Evolutionary conservation across 2,888 invertebrate species (phyloP), one percentile per base, ranked within the genome.

Genomic region (Charanyca ferruginea): DNA sequence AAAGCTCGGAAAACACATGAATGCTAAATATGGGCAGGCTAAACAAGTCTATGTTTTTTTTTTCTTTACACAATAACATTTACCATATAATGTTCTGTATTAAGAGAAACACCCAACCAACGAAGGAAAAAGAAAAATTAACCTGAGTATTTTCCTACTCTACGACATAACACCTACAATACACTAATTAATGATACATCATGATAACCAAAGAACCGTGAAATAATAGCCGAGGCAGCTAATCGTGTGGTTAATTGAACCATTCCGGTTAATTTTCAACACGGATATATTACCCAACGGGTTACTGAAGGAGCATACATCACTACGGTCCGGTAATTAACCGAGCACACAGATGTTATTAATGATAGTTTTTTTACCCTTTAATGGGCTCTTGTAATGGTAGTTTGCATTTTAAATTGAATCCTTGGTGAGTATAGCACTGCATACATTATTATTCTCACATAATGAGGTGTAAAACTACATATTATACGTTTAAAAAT

Each of bases 191-290:
- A 65, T 57, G 70, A 70, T 68, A 58, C 25, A 62, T 57, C 68
- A 73, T 52, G 73, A 73, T 75, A 62, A 53, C 51, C 73, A 68
- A 59, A 72, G 60, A 60, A 67, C 57, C 70, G 73, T 69, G 66
- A 64, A 58, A 61, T 69, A 69, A 74, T 61, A 63, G 65, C 65
- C 60, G 64, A 47, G 25, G 52, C 38, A 59, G 49, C 69, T 77
- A 81, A 82, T 70, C 72, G 82, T 72, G 77, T 64, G 74, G 65
- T 51, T 74, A 82, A 82, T 81, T 82, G 80, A 70, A 74, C 76
- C 52, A 49, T 76, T 73, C 62, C 58, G 67, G 63, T 73, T 72
- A 83, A 77, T 68, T 80, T 78, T 76, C 75, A 75, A 71, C 80
- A 61, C 67, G 71, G 68, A 74, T 70, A 78, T 58, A 66, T 76